Percentiles rank a stretch among this genome's conserved stretches.
Conservation (phyloP, 2,797 vertebrate species). For the Myoxocephalus aenaeus region DNA sequence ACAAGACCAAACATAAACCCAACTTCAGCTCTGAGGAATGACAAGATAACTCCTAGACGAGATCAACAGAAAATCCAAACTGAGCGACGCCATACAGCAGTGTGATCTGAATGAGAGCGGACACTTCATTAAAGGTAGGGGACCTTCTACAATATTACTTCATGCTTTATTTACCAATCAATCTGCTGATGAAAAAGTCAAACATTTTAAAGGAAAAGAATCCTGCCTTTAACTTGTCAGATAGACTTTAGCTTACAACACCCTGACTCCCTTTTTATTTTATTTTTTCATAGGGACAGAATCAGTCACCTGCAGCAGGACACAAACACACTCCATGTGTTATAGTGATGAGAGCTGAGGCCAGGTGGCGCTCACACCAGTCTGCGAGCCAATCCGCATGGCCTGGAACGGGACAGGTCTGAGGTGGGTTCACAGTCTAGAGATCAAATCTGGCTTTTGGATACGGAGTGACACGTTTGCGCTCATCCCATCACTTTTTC, state of each 20-base stretch:
- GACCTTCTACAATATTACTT: not conserved
- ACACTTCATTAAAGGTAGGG: not conserved
- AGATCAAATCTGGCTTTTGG: slow-evolving; percentile 31
- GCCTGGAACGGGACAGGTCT: not conserved
- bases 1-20: not conserved
- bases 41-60: not conserved
- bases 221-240: not conserved
- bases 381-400: slow-evolving; percentile 10
- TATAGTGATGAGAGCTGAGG: not conserved
- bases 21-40: not conserved
- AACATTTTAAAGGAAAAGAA: not conserved
- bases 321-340: slow-evolving; percentile 41
- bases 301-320: slow-evolving; percentile 3
- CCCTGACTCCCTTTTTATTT: not conserved
- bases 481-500: no score
- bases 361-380: slow-evolving; percentile 34
- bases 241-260: not conserved
- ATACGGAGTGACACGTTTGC: not conserved
- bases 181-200: not conserved
- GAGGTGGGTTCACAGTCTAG: not conserved
- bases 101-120: not conserved
- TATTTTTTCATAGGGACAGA: not conserved
- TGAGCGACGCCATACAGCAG: not conserved
- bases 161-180: not conserved
- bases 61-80: not conserved